Conservation (phyloP, 2,797 vertebrate species). For the Enteromius thamalakanensis region DNA sequence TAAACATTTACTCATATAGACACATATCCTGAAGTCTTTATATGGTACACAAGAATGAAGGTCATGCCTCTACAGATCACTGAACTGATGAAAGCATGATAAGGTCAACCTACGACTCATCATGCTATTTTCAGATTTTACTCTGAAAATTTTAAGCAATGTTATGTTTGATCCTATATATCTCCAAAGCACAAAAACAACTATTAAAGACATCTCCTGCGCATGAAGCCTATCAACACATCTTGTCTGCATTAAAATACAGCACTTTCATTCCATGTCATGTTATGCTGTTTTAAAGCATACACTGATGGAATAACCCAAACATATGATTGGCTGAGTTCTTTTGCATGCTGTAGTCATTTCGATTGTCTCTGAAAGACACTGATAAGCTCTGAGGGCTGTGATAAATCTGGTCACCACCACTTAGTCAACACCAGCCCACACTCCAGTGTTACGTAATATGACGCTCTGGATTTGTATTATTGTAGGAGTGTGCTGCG, state of each 20-base stretch:
- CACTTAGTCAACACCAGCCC: slow-evolving; percentile 29
- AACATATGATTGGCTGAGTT: slow-evolving; percentile 11
- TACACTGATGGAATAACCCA: neutral
- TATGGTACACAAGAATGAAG: neutral
- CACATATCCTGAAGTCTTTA: neutral
- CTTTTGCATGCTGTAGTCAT: neutral
- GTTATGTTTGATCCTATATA: neutral
- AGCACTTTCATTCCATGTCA: neutral
- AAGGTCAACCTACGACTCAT: neutral
- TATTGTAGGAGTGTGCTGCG: slow-evolving; percentile 16
- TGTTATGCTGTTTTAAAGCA: neutral
- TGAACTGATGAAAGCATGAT: neutral
- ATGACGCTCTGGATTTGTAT: slow-evolving; percentile 36
- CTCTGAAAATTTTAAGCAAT: neutral
- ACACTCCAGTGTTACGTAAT: slow-evolving; percentile 30
- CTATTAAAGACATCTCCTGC: neutral
- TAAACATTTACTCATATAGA: slow-evolving; percentile 7
- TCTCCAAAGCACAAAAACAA: neutral
- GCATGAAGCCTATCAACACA: neutral
- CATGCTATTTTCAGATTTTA: neutral
- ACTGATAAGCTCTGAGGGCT: slow-evolving; percentile 13
- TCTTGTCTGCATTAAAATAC: neutral
- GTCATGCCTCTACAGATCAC: neutral
- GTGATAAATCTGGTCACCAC: slow-evolving; percentile 31
- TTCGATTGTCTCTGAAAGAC: neutral